These are phyloP conservation scores for Rhynchomys soricoides DNA, from an alignment of 2,113 vertebrate genomes.

Conservation along the genomic window DNA sequence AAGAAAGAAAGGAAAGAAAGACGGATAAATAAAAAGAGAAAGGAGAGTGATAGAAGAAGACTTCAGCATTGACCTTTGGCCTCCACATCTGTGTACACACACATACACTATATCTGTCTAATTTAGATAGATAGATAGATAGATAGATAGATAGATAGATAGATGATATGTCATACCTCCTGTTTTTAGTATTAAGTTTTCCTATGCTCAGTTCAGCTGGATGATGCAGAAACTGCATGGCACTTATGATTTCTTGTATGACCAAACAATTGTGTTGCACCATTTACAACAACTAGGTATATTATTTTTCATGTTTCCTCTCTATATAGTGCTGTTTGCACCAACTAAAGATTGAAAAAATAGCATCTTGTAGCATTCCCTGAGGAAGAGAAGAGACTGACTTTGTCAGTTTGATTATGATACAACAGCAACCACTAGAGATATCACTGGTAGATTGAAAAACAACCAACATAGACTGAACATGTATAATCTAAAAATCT, in stretches of 20 bases:
- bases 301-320: slow-evolving; percentile 16
- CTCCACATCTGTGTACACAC: neutral
- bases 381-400: neutral
- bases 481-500: neutral
- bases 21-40: neutral
- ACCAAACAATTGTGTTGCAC: neutral
- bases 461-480: neutral
- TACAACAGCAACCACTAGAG: neutral
- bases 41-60: neutral
- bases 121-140: neutral
- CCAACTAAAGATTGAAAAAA: neutral
- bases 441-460: neutral
- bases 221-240: rapidly evolving
- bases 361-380: neutral
- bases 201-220: neutral
- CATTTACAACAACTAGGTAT: neutral
- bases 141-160: neutral
- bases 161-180: neutral
- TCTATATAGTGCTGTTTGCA: neutral
- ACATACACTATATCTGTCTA: neutral
- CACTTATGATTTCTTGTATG: neutral
- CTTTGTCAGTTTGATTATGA: neutral
- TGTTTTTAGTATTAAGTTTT: neutral
- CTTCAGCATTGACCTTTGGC: neutral
- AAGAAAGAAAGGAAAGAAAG: rapidly evolving